A percentile compares a stretch with the other conserved stretches of the same genome.
phyloP scores from a whole-genome alignment of 2,113 vertebrate genomes.

The Pseudolaguvia tuberculata region DNA sequence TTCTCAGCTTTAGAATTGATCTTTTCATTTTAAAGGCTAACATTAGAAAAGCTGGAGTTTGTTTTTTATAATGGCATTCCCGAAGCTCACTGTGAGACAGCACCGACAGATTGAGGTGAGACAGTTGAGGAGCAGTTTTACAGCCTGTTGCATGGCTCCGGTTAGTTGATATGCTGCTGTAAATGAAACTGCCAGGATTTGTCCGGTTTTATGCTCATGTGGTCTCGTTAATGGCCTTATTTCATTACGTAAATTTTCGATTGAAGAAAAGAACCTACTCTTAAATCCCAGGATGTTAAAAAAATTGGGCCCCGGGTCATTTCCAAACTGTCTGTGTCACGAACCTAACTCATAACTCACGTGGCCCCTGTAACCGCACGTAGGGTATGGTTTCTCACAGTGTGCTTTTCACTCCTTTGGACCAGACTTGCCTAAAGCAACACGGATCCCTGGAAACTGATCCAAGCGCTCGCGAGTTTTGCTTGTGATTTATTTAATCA shows the following conservation, averaged over 20 bases:
- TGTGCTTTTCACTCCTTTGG: slow-evolving; percentile 24
- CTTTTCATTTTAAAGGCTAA: neutral
- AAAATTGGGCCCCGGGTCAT: slow-evolving; percentile 4
- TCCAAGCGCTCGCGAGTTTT: slow-evolving; percentile 38
- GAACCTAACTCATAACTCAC: slow-evolving; percentile 28
- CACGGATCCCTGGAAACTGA: slow-evolving; percentile 19
- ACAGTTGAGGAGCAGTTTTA: neutral
- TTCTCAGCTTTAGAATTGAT: neutral
- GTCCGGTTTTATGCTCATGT: neutral
- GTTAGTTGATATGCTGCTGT: neutral
- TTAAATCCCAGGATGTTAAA: slow-evolving; percentile 11
- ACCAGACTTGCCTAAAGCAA: slow-evolving; percentile 40
- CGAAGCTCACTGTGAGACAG: too few species aligned
- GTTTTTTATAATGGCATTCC: too few species aligned
- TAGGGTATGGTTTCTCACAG: slow-evolving; percentile 44
- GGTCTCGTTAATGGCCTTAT: slow-evolving; percentile 18
- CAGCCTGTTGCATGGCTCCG: neutral
- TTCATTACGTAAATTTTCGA: slow-evolving; percentile 15
- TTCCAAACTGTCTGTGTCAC: slow-evolving; percentile 17
- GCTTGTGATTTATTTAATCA: slow-evolving; percentile 35
- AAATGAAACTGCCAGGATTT: neutral
- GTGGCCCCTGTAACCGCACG: slow-evolving; percentile 37
- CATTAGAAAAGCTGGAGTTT: neutral
- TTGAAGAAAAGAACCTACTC: slow-evolving; percentile 12
- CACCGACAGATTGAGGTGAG: neutral